phyloP scores from a whole-genome alignment of 2,888 invertebrate species.

The Dryobota labecula region DNA sequence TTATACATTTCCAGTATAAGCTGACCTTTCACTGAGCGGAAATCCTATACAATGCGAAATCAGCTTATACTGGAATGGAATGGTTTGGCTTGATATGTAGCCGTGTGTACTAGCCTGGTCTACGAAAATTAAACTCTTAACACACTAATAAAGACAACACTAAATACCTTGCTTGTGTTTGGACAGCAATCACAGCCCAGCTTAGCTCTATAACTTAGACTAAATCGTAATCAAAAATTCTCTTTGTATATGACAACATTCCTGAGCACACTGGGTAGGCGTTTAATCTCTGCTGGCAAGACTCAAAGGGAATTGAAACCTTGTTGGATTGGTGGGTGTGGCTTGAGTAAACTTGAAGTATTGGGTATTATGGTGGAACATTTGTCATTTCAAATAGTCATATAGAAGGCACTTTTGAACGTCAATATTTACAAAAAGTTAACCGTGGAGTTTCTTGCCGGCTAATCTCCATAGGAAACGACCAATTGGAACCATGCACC shows the following conservation, averaged over 20 bases:
- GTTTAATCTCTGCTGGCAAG: slow-evolving; percentile 46
- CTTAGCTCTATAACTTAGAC: slow-evolving; percentile 6
- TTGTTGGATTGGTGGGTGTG: slow-evolving; percentile 11
- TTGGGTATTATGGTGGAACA: background rate
- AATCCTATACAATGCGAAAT: too few relatives aligned
- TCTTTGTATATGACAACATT: slow-evolving; percentile 47
- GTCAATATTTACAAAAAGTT: too few relatives aligned
- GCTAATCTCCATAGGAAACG: too few relatives aligned
- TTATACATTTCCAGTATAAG: too few relatives aligned
- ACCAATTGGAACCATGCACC: too few relatives aligned
- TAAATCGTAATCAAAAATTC: slow-evolving; percentile 50
- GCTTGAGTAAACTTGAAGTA: slow-evolving; percentile 12
- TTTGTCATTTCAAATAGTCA: too few relatives aligned
- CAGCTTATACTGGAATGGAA: too few relatives aligned
- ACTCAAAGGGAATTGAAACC: slow-evolving; percentile 57
- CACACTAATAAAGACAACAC: background rate
- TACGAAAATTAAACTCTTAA: background rate
- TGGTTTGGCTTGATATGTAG: too few relatives aligned
- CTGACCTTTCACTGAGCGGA: too few relatives aligned
- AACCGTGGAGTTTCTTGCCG: too few relatives aligned
- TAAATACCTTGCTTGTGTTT: background rate
- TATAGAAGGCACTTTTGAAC: too few relatives aligned
- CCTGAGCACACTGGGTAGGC: slow-evolving; percentile 17
- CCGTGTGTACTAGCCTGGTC: too few relatives aligned
- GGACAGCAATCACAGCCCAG: slow-evolving; percentile 10